Conservation (phyloP, 2,113 vertebrate species). For the Pedionomus torquatus region DNA sequence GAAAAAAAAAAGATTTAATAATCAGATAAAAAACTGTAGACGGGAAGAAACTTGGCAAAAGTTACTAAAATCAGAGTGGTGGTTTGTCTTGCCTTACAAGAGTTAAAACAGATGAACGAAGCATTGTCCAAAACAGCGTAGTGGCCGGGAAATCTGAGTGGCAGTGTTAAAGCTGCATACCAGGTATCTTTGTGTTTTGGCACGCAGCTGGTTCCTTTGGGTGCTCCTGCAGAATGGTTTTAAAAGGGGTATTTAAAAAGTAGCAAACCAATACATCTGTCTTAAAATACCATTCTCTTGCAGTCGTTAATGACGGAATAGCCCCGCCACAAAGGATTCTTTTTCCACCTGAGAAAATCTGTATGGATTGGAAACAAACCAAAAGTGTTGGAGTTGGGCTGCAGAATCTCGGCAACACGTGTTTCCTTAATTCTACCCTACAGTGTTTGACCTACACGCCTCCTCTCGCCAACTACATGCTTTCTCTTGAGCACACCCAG, state of each 20-base stretch:
- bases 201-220: neutral
- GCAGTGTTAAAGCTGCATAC: neutral
- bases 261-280: neutral
- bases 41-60: neutral
- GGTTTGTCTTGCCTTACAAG: neutral
- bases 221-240: neutral
- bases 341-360: slow-evolving; percentile 91
- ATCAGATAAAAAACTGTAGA: neutral
- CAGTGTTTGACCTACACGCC: slow-evolving; percentile 96
- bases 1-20: neutral
- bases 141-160: neutral
- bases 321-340: slow-evolving; percentile 90
- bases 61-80: neutral
- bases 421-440: slow-evolving; percentile 94
- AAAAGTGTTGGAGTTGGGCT: slow-evolving; percentile 94
- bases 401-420: slow-evolving; percentile 95
- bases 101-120: neutral
- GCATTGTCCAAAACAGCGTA: neutral
- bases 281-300: neutral
- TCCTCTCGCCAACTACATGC: slow-evolving; percentile 93
- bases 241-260: too few relatives aligned
- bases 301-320: slow-evolving; percentile 87
- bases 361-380: slow-evolving; percentile 89
- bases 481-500: slow-evolving; percentile 94
- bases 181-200: neutral